A percentile compares a stretch with the other conserved stretches of the same genome.
phyloP scores from a whole-genome alignment of 2,888 invertebrate genomes.

The Oxystoma pomonae region DNA sequence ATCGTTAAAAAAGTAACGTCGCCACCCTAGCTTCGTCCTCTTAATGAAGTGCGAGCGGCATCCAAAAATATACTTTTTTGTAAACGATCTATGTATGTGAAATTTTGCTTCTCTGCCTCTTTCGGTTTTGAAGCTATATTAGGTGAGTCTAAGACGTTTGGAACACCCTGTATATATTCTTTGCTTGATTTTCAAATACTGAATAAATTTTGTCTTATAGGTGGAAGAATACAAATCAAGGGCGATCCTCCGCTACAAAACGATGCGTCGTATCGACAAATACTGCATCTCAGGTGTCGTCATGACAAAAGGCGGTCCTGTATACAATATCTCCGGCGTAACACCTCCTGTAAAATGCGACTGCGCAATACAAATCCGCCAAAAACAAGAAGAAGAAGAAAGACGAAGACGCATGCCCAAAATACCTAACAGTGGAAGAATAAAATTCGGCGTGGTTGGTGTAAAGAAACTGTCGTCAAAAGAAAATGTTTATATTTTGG shows the following conservation, averaged over 20 bases:
- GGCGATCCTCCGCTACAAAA: slow-evolving; percentile 22
- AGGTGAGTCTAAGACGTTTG: too few relatives aligned
- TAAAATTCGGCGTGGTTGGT: slow-evolving; percentile 36
- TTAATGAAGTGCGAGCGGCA: too few relatives aligned
- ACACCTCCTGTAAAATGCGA: slow-evolving; percentile 30
- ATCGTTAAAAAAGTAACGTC: too few relatives aligned
- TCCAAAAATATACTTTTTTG: too few relatives aligned
- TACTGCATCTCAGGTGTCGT: slow-evolving; percentile 31
- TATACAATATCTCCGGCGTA: slow-evolving; percentile 31
- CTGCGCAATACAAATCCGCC: slow-evolving; percentile 26
- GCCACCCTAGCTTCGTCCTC: too few relatives aligned
- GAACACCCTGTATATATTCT: too few relatives aligned
- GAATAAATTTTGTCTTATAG: background rate
- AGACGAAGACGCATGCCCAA: slow-evolving; percentile 26
- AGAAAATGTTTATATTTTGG: slow-evolving; percentile 39
- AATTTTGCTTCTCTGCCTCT: too few relatives aligned
- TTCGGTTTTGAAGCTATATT: too few relatives aligned
- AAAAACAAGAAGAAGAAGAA: slow-evolving; percentile 30
- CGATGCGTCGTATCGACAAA: slow-evolving; percentile 28
- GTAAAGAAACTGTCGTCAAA: slow-evolving; percentile 35
- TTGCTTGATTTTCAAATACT: too few relatives aligned
- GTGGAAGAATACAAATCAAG: slow-evolving; percentile 28
- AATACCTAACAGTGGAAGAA: slow-evolving; percentile 35
- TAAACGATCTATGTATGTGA: too few relatives aligned
- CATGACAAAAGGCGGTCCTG: slow-evolving; percentile 29